A percentile compares a stretch with the other conserved stretches of the same genome.
Conservation (phyloP, 2,797 vertebrate genomes). For the Phoeniculus purpureus region DNA sequence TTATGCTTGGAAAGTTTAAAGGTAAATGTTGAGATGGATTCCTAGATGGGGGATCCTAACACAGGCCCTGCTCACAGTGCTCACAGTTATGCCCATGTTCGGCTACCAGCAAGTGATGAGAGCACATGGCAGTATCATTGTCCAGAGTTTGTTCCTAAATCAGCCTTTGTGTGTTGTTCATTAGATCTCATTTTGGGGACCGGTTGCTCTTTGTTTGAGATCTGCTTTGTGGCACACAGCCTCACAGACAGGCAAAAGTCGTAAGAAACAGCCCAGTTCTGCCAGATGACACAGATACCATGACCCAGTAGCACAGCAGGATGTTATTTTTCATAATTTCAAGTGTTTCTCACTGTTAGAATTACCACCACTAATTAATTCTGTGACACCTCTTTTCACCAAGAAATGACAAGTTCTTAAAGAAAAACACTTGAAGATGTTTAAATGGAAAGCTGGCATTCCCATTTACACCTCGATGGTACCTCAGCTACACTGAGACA, state of each 20-base stretch:
- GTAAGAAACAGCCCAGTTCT: not conserved
- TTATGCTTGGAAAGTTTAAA: not conserved
- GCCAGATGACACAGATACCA: not conserved
- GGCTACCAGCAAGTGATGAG: not conserved
- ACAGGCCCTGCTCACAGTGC: accelerated
- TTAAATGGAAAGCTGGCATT: not conserved
- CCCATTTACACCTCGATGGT: not conserved
- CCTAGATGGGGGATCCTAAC: not conserved
- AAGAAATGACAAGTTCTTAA: not conserved
- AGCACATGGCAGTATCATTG: not conserved
- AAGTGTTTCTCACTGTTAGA: not conserved
- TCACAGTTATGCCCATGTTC: accelerated
- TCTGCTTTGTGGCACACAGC: not conserved
- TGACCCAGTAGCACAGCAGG: not conserved
- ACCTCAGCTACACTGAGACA: not conserved
- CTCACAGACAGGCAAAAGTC: not conserved
- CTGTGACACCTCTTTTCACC: not conserved
- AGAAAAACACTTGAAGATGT: not conserved
- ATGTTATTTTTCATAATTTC: constrained; percentile 35
- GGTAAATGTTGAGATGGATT: not conserved
- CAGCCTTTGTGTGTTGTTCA: not conserved
- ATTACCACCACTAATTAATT: not conserved
- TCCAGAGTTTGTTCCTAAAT: not conserved
- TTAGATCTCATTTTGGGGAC: not conserved
- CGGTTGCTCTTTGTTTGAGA: not conserved